Evolutionary conservation across 2,797 vertebrate species (phyloP).

Genomic region (Ceyx erithaca): DNA sequence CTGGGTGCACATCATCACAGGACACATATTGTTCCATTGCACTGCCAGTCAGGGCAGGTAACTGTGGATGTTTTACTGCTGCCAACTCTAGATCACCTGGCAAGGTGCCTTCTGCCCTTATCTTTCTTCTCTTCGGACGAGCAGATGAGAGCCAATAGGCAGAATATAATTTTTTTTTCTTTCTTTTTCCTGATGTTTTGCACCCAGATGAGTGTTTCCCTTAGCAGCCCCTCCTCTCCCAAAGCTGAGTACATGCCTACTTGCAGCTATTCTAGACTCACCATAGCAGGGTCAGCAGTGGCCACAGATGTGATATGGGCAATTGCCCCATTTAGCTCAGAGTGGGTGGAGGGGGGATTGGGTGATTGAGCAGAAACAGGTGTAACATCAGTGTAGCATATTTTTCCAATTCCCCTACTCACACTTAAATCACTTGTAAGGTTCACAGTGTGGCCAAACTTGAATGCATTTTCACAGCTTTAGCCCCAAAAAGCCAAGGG

Average conservation of each 20-base stretch:
- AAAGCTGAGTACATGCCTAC: neutral
- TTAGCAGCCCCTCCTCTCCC: neutral
- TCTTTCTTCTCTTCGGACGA: neutral
- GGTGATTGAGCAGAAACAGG: neutral
- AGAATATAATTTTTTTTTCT: neutral
- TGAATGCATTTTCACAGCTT: neutral
- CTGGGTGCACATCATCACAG: neutral
- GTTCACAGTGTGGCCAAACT: neutral
- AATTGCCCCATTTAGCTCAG: neutral
- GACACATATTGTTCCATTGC: neutral
- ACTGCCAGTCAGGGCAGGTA: neutral
- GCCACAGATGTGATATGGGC: accelerated
- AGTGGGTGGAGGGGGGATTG: neutral
- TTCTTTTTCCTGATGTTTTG: neutral
- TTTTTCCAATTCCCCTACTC: neutral
- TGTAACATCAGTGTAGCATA: neutral
- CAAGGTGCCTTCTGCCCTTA: neutral
- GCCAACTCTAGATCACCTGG: neutral
- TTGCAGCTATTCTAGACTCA: neutral
- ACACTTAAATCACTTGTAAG: neutral
- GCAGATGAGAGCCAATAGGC: neutral
- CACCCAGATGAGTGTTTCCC: neutral
- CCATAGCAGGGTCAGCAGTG: neutral
- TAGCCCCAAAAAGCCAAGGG: neutral
- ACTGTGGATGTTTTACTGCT: neutral